Evolutionary conservation across 2,113 vertebrate species (phyloP).

Genomic region (Boulengeromyrus knoepffleri): DNA sequence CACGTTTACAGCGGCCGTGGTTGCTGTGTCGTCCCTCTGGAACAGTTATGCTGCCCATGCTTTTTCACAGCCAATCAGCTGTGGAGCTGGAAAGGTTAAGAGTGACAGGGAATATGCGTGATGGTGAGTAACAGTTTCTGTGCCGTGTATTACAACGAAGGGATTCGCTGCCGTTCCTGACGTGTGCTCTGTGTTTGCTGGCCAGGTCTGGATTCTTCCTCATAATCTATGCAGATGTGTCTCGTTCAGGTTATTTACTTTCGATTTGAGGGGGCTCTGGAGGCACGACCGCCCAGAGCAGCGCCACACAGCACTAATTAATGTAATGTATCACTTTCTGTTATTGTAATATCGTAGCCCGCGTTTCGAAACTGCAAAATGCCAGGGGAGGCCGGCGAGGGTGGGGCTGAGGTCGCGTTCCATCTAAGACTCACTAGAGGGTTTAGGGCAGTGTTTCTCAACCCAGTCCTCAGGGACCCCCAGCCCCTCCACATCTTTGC

Average conservation of each 20-base stretch:
- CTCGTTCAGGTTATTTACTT: slow-evolving; percentile 36
- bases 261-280: slow-evolving; percentile 23
- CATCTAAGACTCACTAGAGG: neutral
- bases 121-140: neutral
- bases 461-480: neutral
- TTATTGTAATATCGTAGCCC: slow-evolving; percentile 34
- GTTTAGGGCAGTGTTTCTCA: neutral
- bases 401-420: neutral
- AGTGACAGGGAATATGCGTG: neutral
- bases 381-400: neutral
- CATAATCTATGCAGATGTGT: slow-evolving; percentile 30
- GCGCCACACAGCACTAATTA: slow-evolving; percentile 33
- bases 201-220: slow-evolving; percentile 31
- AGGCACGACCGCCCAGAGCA: slow-evolving; percentile 24
- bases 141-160: slow-evolving; percentile 15
- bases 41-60: neutral
- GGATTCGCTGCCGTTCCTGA: slow-evolving; percentile 21
- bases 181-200: slow-evolving; percentile 24
- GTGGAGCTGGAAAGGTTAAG: neutral
- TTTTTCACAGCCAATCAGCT: neutral
- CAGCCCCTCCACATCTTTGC: neutral
- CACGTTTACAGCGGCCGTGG: neutral
- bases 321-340: slow-evolving; percentile 38
- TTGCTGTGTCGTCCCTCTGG: neutral
- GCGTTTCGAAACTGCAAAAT: slow-evolving; percentile 25